A percentile compares a stretch with the other conserved stretches of the same genome.
Conservation (phyloP, 2,797 vertebrate genomes). For the Sebastes itinus region DNA sequence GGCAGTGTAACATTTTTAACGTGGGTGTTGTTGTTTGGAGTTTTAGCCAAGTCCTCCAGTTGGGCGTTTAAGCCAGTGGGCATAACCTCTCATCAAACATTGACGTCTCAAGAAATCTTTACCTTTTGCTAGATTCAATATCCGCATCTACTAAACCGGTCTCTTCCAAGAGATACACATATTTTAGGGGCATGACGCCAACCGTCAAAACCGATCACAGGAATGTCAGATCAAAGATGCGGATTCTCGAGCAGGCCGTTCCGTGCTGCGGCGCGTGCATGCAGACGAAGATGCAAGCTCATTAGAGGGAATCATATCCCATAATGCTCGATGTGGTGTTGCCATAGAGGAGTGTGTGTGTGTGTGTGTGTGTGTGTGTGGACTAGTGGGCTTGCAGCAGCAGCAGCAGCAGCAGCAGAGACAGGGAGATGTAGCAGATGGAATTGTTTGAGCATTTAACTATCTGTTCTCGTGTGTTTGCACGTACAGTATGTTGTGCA, state of each 20-base stretch:
- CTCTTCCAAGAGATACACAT: not conserved
- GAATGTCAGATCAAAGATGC: conserved; percentile 59
- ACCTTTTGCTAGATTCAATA: conserved; percentile 9
- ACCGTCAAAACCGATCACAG: conserved; percentile 34
- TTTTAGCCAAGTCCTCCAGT: not conserved
- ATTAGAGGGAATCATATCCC: conserved; percentile 58
- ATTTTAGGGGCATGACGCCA: not conserved
- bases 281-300: conserved; percentile 51
- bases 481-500: conserved; percentile 13
- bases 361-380: too few species aligned
- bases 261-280: not conserved
- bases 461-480: conserved; percentile 28
- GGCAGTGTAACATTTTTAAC: not conserved
- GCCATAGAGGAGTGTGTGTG: conserved; percentile 19
- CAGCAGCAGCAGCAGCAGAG: not conserved
- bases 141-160: conserved; percentile 2
- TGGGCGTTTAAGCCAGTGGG: conserved; percentile 11
- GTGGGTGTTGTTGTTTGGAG: conserved; percentile 31
- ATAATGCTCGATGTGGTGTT: conserved; percentile 44
- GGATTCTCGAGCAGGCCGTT: conserved; percentile 16
- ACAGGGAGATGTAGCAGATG: conserved; percentile 39
- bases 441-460: conserved; percentile 53
- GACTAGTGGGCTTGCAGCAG: conserved; percentile 13
- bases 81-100: conserved; percentile 39
- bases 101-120: conserved; percentile 36